Base-by-base conservation (phyloP, 2,888 invertebrate species). In the Chrysodeixis includens region DNA sequence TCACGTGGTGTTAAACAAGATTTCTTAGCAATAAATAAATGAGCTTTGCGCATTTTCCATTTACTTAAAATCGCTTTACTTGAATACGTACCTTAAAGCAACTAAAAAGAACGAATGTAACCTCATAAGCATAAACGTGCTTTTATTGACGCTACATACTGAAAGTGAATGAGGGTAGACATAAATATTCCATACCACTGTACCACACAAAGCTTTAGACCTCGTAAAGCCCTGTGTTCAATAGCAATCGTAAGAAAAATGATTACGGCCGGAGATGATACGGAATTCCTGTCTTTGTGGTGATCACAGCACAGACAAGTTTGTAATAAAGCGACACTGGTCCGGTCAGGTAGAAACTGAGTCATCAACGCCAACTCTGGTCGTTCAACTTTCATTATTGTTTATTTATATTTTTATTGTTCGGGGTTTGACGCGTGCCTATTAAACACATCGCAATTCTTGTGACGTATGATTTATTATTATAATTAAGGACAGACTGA, bases 341-440 rank as follows among this genome's bases (percentile, higher is more conserved):
- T 78, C 83, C 83, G 83, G 89, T 89, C 92, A 92, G 93, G 93
- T 93, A 92, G 85, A 86, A 86, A 86, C 88, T 93, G 93, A 93
- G 87, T 93, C 93, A 93, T 89, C 88, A 89, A 79, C 78, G 79
- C 79, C 78, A 69, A 56, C 71, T 79, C 79, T 92, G 93, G 93
- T 91, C 93, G 89, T 93, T 93, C 93, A 94, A 93, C 93, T 92
- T 92, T 84, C 88, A 84, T 90, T 89, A 91, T 90, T 90, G 88
- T 92, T 93, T 91, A 89, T 92, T 91, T 90, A 88, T 91, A 82
- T 90, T 90, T 90, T 92, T 90, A 90, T 87, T 88, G 86, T 86
- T 81, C 74, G 83, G 70, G 71, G 65, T 71, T 85, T 88, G 89
- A 90, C 89, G 89, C 88, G 87, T 87, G 89, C 86, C 76, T 76